Evolutionary conservation across 2,888 invertebrate genomes (phyloP).

Genomic region (Panorpa germanica): DNA sequence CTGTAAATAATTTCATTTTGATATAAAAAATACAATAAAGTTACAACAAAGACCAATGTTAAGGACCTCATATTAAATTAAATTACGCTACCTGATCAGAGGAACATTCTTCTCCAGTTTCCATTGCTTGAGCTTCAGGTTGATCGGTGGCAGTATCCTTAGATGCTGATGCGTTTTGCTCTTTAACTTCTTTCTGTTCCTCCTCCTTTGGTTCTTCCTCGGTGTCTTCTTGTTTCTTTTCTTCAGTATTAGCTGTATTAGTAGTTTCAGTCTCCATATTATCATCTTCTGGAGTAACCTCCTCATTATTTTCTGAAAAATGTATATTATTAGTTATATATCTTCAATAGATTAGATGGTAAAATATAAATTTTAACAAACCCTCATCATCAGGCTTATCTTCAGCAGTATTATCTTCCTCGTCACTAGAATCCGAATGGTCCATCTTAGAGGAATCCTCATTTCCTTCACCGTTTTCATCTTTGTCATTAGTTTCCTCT

Average conservation of each 20-base stretch:
- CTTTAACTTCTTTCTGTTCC: too few relatives aligned
- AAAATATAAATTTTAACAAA: too few relatives aligned
- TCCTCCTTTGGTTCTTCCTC: too few relatives aligned
- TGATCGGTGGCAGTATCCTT: constrained; percentile 11
- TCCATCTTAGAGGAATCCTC: constrained; percentile 17
- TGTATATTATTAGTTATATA: too few relatives aligned
- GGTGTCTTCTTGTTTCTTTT: too few relatives aligned
- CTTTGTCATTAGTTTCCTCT: constrained; percentile 21
- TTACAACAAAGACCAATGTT: background rate
- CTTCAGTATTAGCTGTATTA: constrained; percentile 21
- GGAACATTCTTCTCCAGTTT: constrained; percentile 24
- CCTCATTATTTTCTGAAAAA: constrained; percentile 29
- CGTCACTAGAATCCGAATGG: constrained; percentile 30
- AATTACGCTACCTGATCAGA: too few relatives aligned
- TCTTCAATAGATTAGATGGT: too few relatives aligned
- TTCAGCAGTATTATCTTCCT: constrained; percentile 27
- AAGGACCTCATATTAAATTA: background rate
- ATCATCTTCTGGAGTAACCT: constrained; percentile 27
- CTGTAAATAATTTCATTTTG: constrained; percentile 17
- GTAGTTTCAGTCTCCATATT: constrained; percentile 27
- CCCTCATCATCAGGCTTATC: constrained; percentile 30
- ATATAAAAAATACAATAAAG: too few relatives aligned
- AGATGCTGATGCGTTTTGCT: too few relatives aligned
- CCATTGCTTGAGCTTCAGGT: constrained; percentile 24
- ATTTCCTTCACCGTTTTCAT: constrained; percentile 16